These are phyloP conservation scores for Promerops cafer DNA, from an alignment of 2,113 vertebrate species.

Conservation along the genomic window DNA sequence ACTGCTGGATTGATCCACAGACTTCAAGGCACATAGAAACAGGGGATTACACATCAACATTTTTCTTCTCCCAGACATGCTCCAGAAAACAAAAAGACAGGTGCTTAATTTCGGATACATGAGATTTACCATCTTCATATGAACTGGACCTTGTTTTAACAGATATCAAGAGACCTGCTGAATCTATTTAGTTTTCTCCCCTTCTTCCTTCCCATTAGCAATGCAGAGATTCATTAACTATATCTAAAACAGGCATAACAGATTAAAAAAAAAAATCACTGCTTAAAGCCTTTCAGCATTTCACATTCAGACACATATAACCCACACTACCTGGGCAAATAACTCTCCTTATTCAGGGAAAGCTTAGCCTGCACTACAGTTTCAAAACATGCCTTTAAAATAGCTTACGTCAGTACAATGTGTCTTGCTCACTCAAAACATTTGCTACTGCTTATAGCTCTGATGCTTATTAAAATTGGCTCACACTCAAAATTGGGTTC, in stretches of 20 bases:
- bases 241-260: neutral
- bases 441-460: neutral
- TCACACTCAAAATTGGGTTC: neutral
- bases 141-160: neutral
- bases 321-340: neutral
- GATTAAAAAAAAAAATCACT: neutral
- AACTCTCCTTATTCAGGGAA: neutral
- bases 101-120: neutral
- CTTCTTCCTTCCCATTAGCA: neutral
- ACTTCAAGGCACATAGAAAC: neutral
- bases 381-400: neutral
- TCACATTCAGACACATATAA: neutral
- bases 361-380: neutral
- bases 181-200: neutral
- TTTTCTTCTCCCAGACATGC: neutral
- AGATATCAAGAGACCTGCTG: neutral
- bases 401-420: neutral
- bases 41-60: neutral
- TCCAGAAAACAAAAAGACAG: neutral
- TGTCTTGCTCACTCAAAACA: neutral
- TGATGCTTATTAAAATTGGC: neutral
- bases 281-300: neutral
- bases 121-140: neutral
- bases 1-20: neutral
- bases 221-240: neutral